Evolutionary conservation across 2,797 vertebrate genomes (phyloP).

Genomic region (Platalea minor): DNA sequence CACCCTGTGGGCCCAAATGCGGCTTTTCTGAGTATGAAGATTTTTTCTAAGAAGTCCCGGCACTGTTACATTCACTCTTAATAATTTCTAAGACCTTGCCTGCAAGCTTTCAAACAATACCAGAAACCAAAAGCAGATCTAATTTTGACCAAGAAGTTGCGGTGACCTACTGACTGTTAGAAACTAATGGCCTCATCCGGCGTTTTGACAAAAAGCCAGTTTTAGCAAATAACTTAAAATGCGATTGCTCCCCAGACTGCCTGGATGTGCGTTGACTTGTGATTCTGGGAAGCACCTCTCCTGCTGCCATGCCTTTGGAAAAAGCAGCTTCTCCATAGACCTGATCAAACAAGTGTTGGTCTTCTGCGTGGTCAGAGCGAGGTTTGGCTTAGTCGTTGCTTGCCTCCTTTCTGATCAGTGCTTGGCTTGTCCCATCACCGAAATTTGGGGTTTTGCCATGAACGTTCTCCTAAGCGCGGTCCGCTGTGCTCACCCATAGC

Average conservation of each 20-base stretch:
- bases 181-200: not conserved
- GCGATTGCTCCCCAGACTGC: not conserved
- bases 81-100: not conserved
- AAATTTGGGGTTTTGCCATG: not conserved
- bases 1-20: not conserved
- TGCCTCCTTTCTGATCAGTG: not conserved
- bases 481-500: fast-evolving
- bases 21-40: not conserved
- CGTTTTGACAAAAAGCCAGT: not conserved
- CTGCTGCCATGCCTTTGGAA: not conserved
- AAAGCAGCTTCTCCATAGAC: not conserved
- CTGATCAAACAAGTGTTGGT: not conserved
- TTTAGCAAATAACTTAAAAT: not conserved
- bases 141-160: not conserved
- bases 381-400: not conserved
- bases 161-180: not conserved
- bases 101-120: not conserved
- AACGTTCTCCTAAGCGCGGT: fast-evolving
- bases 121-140: not conserved
- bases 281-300: not conserved
- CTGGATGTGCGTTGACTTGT: not conserved
- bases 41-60: not conserved
- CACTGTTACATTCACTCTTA: not conserved
- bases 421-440: not conserved
- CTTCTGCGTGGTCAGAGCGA: fast-evolving